Conservation (phyloP, 2,113 vertebrate genomes). For the Lonchura striata region DNA sequence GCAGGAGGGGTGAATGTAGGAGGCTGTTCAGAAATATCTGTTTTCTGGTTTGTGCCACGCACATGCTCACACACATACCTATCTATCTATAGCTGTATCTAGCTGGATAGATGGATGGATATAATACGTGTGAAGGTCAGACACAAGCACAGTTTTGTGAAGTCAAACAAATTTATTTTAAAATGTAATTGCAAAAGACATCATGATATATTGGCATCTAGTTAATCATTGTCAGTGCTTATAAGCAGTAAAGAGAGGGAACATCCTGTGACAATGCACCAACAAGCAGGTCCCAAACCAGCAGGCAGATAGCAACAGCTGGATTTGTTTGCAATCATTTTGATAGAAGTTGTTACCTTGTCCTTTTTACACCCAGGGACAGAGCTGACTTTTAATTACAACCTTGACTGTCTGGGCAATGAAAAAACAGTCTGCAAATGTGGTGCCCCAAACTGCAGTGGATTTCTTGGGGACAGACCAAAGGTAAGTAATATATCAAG, state of each 20-base stretch:
- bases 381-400: constrained; percentile 97
- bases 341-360: neutral
- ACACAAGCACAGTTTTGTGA: neutral
- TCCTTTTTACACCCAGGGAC: constrained; percentile 78
- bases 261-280: neutral
- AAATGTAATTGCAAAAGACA: neutral
- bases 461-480: constrained; percentile 94
- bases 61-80: neutral
- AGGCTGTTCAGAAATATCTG: neutral
- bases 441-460: constrained; percentile 95
- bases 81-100: neutral
- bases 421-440: constrained; percentile 96
- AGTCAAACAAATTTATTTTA: neutral
- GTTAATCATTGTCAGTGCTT: neutral
- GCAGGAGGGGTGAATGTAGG: neutral
- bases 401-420: constrained; percentile 96
- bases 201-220: neutral
- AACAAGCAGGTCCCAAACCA: neutral
- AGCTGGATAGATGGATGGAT: neutral
- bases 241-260: neutral
- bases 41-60: neutral
- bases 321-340: neutral
- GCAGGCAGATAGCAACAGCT: neutral
- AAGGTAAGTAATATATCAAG: constrained; percentile 80
- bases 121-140: neutral